phyloP scores from a whole-genome alignment of 2,888 invertebrate species.

The Melipona beecheii region DNA sequence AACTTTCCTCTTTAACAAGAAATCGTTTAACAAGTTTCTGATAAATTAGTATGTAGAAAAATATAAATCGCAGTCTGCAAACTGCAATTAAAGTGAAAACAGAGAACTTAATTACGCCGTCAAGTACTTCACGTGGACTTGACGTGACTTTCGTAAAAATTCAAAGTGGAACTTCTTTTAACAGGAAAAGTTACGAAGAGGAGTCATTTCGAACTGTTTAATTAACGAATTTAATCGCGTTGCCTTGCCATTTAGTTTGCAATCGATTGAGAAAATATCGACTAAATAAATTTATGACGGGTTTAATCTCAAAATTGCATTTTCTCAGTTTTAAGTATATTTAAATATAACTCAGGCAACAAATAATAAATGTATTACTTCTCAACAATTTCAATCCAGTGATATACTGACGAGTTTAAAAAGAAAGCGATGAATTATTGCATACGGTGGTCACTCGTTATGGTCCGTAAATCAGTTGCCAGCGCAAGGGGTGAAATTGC shows the following conservation, averaged over 20 bases:
- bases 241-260: neutral
- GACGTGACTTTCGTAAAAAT: neutral
- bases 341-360: too few relatives aligned
- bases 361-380: too few relatives aligned
- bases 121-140: neutral
- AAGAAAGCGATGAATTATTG: too few relatives aligned
- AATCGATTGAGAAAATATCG: neutral
- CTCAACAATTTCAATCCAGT: too few relatives aligned
- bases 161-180: neutral
- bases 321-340: too few relatives aligned
- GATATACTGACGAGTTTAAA: too few relatives aligned
- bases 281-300: neutral
- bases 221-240: neutral
- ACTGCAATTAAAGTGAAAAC: conserved; percentile 7
- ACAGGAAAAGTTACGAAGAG: neutral
- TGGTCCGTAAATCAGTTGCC: too few relatives aligned
- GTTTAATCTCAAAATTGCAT: neutral
- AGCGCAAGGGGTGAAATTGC: too few relatives aligned
- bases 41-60: neutral
- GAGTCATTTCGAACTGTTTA: neutral
- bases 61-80: neutral
- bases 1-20: neutral
- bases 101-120: neutral
- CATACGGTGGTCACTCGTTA: too few relatives aligned
- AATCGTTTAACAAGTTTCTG: neutral